phyloP scores from a whole-genome alignment of 2,797 vertebrate species.

The Melanogrammus aeglefinus region DNA sequence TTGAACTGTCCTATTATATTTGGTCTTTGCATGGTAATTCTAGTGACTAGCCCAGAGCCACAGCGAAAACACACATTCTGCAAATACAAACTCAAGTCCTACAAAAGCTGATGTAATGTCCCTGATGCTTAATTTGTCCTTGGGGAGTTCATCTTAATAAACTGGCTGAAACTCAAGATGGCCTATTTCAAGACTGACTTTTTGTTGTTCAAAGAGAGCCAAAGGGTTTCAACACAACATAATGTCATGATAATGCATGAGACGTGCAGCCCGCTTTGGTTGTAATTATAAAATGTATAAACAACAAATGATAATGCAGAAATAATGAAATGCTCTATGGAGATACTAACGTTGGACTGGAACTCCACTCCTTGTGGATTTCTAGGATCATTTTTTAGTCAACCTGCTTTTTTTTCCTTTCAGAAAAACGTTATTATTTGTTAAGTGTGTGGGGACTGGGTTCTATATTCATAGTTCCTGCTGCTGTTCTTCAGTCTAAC shows the following conservation, averaged over 20 bases:
- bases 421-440: not conserved
- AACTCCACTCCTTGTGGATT: not conserved
- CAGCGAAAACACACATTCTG: too few relatives aligned
- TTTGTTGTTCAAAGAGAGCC: too few relatives aligned
- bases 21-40: too few relatives aligned
- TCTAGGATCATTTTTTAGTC: not conserved
- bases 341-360: not conserved
- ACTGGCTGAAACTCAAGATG: too few relatives aligned
- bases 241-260: not conserved
- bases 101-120: too few relatives aligned
- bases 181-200: too few relatives aligned
- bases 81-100: too few relatives aligned
- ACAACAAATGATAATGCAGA: not conserved
- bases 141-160: too few relatives aligned
- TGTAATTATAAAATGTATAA: constrained; percentile 1
- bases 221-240: not conserved
- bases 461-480: not conserved
- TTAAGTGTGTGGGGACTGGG: not conserved
- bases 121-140: too few relatives aligned
- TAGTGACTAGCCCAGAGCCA: too few relatives aligned
- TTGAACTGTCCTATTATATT: too few relatives aligned
- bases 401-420: not conserved
- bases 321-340: not conserved
- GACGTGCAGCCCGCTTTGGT: not conserved
- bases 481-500: not conserved